Evolutionary conservation across 2,888 invertebrate genomes (phyloP).

Genomic region (Eugnorisma glareosa): DNA sequence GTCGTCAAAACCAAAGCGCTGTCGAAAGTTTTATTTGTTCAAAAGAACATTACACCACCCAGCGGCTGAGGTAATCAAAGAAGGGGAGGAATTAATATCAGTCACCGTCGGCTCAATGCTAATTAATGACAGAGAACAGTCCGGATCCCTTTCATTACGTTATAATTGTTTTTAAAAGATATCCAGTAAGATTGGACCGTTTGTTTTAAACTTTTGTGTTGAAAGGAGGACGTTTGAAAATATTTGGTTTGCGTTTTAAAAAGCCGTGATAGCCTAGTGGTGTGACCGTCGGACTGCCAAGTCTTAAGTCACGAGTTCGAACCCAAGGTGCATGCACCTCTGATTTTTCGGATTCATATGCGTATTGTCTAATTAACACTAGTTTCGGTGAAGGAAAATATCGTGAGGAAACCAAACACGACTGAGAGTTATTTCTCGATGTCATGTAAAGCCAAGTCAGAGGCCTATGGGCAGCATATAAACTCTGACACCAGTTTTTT

Average conservation of each 20-base stretch:
- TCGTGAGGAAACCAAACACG: too few species aligned
- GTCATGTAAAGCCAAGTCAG: too few species aligned
- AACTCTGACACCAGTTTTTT: too few species aligned
- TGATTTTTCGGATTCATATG: too few species aligned
- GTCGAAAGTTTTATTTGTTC: slow-evolving; percentile 83
- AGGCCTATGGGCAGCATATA: too few species aligned
- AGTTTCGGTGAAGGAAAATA: too few species aligned
- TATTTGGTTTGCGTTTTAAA: not conserved
- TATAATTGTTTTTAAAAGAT: slow-evolving; percentile 87
- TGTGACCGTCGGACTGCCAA: too few species aligned
- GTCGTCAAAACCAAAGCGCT: slow-evolving; percentile 15
- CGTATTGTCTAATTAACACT: too few species aligned
- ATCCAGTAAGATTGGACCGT: slow-evolving; percentile 72
- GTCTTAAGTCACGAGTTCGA: too few species aligned
- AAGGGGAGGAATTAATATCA: slow-evolving; percentile 71
- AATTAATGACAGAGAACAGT: slow-evolving; percentile 82
- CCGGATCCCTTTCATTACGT: slow-evolving; percentile 80
- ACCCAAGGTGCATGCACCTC: too few species aligned
- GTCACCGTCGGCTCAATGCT: slow-evolving; percentile 72
- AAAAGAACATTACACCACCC: slow-evolving; percentile 77
- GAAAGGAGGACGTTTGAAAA: not conserved
- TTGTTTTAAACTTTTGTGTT: slow-evolving; percentile 40
- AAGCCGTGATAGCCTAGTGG: too few species aligned
- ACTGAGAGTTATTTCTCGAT: too few species aligned
- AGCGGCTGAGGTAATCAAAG: slow-evolving; percentile 66